Conservation (phyloP, 92 coral and sea anemone species). For the Anthopleura xanthogrammica region DNA sequence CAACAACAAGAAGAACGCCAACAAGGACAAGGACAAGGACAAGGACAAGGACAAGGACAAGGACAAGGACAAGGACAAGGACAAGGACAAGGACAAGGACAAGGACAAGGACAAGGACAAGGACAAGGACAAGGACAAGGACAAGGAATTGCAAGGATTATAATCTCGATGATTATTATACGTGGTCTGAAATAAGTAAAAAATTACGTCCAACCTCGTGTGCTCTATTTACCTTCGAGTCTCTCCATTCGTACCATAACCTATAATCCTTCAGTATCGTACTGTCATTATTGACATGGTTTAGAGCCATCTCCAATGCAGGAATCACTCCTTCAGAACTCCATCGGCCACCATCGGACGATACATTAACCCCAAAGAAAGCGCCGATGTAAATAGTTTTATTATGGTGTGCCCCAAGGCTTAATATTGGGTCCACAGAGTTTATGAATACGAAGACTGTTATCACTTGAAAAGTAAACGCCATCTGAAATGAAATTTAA, state of each 20-base stretch:
- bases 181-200: too few relatives aligned
- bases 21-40: too few relatives aligned
- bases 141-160: too few relatives aligned
- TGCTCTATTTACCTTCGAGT: slow-evolving; percentile 46
- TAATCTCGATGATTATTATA: too few relatives aligned
- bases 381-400: slow-evolving; percentile 56
- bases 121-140: too few relatives aligned
- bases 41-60: too few relatives aligned
- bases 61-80: too few relatives aligned
- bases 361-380: slow-evolving; percentile 55
- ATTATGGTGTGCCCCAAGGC: slow-evolving; percentile 23
- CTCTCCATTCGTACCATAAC: slow-evolving; percentile 55
- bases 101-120: too few relatives aligned
- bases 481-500: slow-evolving; percentile 11
- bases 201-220: not conserved
- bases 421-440: slow-evolving; percentile 16
- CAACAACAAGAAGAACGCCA: too few relatives aligned
- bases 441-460: not conserved
- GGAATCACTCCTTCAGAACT: slow-evolving; percentile 52
- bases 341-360: slow-evolving; percentile 48
- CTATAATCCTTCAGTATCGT: slow-evolving; percentile 47
- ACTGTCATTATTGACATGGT: slow-evolving; percentile 63
- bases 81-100: too few relatives aligned
- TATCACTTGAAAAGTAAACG: not conserved
- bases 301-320: slow-evolving; percentile 63